Evolutionary conservation across 2,888 invertebrate species (phyloP).

Genomic region (Dendrolimus houi): DNA sequence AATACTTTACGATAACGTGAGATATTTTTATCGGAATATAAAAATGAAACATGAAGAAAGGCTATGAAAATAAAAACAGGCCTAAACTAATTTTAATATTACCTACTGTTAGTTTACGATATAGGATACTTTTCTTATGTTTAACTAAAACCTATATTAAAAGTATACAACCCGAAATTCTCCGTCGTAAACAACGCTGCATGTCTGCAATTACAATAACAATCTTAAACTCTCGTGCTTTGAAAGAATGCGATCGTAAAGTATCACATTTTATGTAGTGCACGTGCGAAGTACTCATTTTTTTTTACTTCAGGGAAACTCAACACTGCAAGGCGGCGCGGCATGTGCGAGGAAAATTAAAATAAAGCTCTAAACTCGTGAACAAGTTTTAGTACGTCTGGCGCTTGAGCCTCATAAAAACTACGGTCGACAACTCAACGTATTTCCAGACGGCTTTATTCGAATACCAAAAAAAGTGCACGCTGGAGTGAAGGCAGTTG

Average conservation of each 20-base stretch:
- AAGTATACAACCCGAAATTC: conserved; percentile 8
- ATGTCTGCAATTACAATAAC: conserved; percentile 19
- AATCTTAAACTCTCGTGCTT: conserved; percentile 24
- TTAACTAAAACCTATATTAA: conserved; percentile 5
- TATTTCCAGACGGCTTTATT: conserved; percentile 57
- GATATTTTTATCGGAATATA: too few relatives aligned
- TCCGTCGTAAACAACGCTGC: conserved; percentile 2
- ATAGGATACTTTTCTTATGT: neutral
- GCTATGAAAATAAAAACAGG: neutral
- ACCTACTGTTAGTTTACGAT: neutral
- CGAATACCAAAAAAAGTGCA: conserved; percentile 27
- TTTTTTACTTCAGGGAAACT: conserved; percentile 38
- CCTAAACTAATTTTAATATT: neutral
- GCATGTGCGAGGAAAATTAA: conserved; percentile 62
- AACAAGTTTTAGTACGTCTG: conserved; percentile 59
- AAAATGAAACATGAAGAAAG: neutral
- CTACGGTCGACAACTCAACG: conserved; percentile 44
- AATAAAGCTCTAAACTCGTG: conserved; percentile 66
- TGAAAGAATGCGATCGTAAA: conserved; percentile 32
- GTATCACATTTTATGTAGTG: conserved; percentile 47
- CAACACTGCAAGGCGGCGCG: conserved; percentile 12
- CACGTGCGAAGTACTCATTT: conserved; percentile 49
- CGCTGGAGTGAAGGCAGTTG: conserved; percentile 14
- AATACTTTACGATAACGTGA: too few relatives aligned
- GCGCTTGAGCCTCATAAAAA: conserved; percentile 51